These are phyloP conservation scores for Bombus pyrosoma DNA, from an alignment of 1,140 invertebrate species.

Conservation along the genomic window DNA sequence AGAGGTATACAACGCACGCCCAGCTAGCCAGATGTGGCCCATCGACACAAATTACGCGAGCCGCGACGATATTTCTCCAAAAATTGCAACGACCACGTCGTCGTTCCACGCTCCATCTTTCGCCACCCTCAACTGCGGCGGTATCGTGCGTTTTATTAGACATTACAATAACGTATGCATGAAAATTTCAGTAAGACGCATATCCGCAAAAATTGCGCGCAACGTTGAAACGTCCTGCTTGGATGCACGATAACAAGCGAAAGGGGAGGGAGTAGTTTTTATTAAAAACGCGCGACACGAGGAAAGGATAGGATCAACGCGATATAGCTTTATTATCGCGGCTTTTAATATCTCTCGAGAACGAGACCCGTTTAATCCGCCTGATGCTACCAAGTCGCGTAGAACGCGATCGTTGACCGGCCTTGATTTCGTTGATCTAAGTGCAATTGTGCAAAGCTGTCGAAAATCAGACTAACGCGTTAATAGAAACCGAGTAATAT, in stretches of 20 bases:
- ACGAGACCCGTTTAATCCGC: not conserved
- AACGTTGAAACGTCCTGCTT: constrained; percentile 1
- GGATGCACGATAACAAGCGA: not conserved
- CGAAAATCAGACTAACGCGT: not conserved
- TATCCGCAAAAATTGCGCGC: constrained; percentile 32
- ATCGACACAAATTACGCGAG: constrained; percentile 46
- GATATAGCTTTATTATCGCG: constrained; percentile 17
- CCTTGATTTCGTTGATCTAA: not conserved
- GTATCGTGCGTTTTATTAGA: constrained; percentile 45
- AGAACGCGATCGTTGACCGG: not conserved
- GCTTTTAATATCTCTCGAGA: constrained; percentile 27
- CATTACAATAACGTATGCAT: constrained; percentile 40
- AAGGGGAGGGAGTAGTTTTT: not conserved
- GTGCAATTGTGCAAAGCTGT: no score
- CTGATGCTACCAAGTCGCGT: not conserved
- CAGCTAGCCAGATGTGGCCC: constrained; percentile 41
- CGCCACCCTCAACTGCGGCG: not conserved
- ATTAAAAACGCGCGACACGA: constrained; percentile 8
- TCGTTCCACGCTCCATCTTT: no score
- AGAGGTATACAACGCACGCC: constrained; percentile 6
- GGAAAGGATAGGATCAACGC: not conserved
- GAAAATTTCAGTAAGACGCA: constrained; percentile 28
- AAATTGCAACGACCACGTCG: constrained; percentile 28
- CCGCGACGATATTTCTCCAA: constrained; percentile 46
- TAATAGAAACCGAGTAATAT: not conserved